phyloP scores from a whole-genome alignment of 2,797 vertebrate species.

The Trichosurus vulpecula region DNA sequence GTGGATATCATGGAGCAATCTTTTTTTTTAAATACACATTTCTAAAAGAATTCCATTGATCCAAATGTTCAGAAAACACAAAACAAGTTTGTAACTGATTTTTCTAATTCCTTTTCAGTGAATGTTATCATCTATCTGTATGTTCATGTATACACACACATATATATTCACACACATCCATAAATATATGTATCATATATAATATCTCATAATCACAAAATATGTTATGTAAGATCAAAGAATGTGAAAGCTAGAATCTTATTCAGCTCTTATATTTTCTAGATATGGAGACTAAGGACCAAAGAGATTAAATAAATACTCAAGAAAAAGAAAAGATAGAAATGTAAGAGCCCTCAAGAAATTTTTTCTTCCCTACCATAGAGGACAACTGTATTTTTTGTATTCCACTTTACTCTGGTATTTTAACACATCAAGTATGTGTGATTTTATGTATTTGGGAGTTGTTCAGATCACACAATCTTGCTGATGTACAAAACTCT shows the following conservation, averaged over 20 bases:
- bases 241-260: not conserved
- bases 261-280: not conserved
- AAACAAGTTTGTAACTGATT: conserved; percentile 40
- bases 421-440: not conserved
- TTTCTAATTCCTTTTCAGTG: not conserved
- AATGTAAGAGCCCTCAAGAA: not conserved
- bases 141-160: not conserved
- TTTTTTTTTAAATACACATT: conserved; percentile 11
- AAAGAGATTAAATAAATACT: too few relatives aligned
- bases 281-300: not conserved
- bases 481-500: not conserved
- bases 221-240: not conserved
- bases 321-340: not conserved
- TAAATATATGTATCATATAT: too few relatives aligned
- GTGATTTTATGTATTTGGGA: not conserved
- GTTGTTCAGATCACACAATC: not conserved
- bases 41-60: conserved; percentile 48
- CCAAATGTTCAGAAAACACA: conserved; percentile 17
- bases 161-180: too few relatives aligned
- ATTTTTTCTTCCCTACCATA: not conserved
- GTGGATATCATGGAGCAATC: conserved; percentile 56
- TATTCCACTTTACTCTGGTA: not conserved
- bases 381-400: not conserved
- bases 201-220: not conserved
- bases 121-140: not conserved